These are phyloP conservation scores for Agrotis puta DNA, from an alignment of 2,888 invertebrate species.

Conservation along the genomic window DNA sequence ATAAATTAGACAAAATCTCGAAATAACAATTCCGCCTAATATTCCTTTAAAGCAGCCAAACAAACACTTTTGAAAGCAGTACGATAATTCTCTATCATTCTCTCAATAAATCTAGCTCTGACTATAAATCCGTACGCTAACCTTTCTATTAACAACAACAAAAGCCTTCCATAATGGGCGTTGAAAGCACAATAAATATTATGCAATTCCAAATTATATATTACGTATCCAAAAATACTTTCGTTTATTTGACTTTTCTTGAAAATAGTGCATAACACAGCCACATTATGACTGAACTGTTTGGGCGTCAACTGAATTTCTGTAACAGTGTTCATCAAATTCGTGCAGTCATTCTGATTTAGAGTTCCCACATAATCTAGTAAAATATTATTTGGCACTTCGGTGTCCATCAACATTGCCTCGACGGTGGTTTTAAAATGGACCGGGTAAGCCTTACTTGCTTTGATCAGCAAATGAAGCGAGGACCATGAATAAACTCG, in stretches of 20 bases:
- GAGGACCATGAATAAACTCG: slow-evolving; percentile 48
- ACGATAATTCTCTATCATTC: slow-evolving; percentile 28
- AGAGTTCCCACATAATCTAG: slow-evolving; percentile 42
- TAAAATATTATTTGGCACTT: slow-evolving; percentile 34
- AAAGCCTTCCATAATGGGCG: slow-evolving; percentile 33
- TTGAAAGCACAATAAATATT: slow-evolving; percentile 26
- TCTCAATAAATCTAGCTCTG: slow-evolving; percentile 7
- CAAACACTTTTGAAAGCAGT: slow-evolving; percentile 41
- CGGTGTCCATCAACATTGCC: slow-evolving; percentile 17
- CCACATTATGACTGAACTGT: slow-evolving; percentile 28
- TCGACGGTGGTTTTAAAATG: slow-evolving; percentile 20
- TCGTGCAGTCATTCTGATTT: slow-evolving; percentile 17
- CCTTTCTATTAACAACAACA: slow-evolving; percentile 42
- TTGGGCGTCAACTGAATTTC: slow-evolving; percentile 6
- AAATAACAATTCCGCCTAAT: not conserved
- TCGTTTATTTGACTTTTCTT: slow-evolving; percentile 31
- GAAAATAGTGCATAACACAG: slow-evolving; percentile 29
- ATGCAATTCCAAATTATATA: slow-evolving; percentile 10
- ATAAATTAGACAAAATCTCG: no score
- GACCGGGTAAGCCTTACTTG: slow-evolving; percentile 40
- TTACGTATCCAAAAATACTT: slow-evolving; percentile 23
- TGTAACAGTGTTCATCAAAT: slow-evolving; percentile 18
- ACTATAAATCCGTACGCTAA: slow-evolving; percentile 26
- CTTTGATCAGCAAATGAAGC: slow-evolving; percentile 47
- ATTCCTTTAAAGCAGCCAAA: slow-evolving; percentile 22